Conservation (phyloP, 2,888 invertebrate genomes). For the Hypolimnas misippus region DNA sequence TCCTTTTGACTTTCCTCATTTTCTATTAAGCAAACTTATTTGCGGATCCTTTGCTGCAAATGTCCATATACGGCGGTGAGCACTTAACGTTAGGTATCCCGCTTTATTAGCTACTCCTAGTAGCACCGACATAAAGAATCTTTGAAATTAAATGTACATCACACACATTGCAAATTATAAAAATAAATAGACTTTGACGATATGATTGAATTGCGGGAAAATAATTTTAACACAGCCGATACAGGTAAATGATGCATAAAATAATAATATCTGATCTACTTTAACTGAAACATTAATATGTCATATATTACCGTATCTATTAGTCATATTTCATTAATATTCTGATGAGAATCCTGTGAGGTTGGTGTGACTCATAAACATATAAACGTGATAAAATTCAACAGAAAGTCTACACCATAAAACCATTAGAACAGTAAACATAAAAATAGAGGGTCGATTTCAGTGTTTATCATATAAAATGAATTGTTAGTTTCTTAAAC, state of each 20-base stretch:
- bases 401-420: slow-evolving; percentile 9
- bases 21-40: too few relatives aligned
- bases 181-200: too few relatives aligned
- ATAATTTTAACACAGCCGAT: not conserved
- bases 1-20: too few relatives aligned
- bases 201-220: too few relatives aligned
- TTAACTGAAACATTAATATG: slow-evolving; percentile 2
- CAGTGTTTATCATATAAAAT: not conserved
- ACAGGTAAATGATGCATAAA: not conserved
- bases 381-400: slow-evolving; percentile 40
- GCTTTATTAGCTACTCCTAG: too few relatives aligned
- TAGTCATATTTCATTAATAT: slow-evolving; percentile 49
- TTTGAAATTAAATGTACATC: too few relatives aligned
- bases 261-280: not conserved
- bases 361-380: slow-evolving; percentile 38
- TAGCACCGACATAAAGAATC: too few relatives aligned
- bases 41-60: too few relatives aligned
- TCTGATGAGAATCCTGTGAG: slow-evolving; percentile 41
- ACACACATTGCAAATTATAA: too few relatives aligned
- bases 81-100: too few relatives aligned
- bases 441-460: not conserved
- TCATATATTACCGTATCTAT: slow-evolving; percentile 32
- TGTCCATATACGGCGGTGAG: too few relatives aligned
- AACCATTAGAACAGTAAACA: not conserved
- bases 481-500: not conserved